These are phyloP conservation scores for Lithophane socia DNA, from an alignment of 2,888 invertebrate genomes.

Conservation along the genomic window DNA sequence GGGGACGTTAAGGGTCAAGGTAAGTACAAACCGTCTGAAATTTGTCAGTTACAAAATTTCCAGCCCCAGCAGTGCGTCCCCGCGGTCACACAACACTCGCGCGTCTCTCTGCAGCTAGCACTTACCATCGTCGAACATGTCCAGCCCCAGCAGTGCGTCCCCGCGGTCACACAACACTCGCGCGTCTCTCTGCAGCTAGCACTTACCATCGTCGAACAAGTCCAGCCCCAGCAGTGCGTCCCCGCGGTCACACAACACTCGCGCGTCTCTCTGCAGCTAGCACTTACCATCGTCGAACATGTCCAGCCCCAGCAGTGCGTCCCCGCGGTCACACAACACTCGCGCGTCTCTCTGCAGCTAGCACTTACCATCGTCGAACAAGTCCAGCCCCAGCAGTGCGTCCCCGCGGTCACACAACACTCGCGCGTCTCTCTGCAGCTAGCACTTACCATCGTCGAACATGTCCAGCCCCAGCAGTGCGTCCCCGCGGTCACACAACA, in stretches of 20 bases:
- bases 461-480: too few relatives aligned
- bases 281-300: slow-evolving; percentile 94
- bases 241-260: background rate
- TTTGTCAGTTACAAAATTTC: slow-evolving; percentile 74
- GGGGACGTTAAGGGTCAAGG: background rate
- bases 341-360: slow-evolving; percentile 93
- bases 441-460: too few relatives aligned
- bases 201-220: slow-evolving; percentile 53
- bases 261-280: too few relatives aligned
- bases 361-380: slow-evolving; percentile 94
- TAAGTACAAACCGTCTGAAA: background rate
- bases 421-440: slow-evolving; percentile 93
- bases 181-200: background rate
- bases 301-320: slow-evolving; percentile 97
- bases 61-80: slow-evolving; percentile 96
- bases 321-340: slow-evolving; percentile 97
- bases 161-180: slow-evolving; percentile 93
- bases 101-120: background rate
- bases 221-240: slow-evolving; percentile 8
- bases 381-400: slow-evolving; percentile 96
- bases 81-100: slow-evolving; percentile 82
- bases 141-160: slow-evolving; percentile 2
- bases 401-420: slow-evolving; percentile 98
- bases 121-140: slow-evolving; percentile 2
- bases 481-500: too few relatives aligned